Evolutionary conservation across 2,888 invertebrate genomes (phyloP), one percentile per base, ranked within the genome.

Genomic region (Agonopterix arenella): DNA sequence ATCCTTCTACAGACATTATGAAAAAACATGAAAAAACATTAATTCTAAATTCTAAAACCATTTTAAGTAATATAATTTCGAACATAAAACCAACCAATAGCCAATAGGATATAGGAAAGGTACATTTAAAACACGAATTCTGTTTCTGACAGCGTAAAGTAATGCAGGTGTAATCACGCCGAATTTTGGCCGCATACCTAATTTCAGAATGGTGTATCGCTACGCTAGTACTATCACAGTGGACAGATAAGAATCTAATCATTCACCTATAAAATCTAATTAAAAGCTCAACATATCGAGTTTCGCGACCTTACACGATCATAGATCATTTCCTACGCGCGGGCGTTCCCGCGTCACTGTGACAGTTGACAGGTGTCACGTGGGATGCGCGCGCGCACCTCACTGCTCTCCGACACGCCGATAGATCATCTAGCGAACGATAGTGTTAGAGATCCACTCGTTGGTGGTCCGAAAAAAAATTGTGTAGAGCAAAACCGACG

Each of bases 281-380:
- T 77, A 78, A 71, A 75, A 69, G 60, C 66, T 73, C n/a, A 73
- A 68, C 68, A 62, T 80, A 80, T 84, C 83, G 66, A 72, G 77
- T 84, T 84, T 82, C 83, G 82, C 82, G 79, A 79, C 70, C 61
- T 71, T 76, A 74, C 69, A 61, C 62, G 61, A 70, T 66, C 70
- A 75, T 73, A 70, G 77, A 80, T 80, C 77, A 76, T 28, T 28
- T 28, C 79, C 68, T 66, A 67, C 73, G 73, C 76, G 73, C 84
- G 80, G 84, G 84, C 84, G 84, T 80, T 76, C 79, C 68, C 64
- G 68, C 73, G 76, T 84, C 83, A 80, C 54, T 56, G 49, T 74
- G 82, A 84, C 80, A 81, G 73, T 67, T 86, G 86, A 88, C 86
- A 86, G 84, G 83, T 88, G 86, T 86, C 88, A 84, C 75, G 67